phyloP scores from a whole-genome alignment of 2,797 vertebrate genomes.

The Sylvilagus floridanus region DNA sequence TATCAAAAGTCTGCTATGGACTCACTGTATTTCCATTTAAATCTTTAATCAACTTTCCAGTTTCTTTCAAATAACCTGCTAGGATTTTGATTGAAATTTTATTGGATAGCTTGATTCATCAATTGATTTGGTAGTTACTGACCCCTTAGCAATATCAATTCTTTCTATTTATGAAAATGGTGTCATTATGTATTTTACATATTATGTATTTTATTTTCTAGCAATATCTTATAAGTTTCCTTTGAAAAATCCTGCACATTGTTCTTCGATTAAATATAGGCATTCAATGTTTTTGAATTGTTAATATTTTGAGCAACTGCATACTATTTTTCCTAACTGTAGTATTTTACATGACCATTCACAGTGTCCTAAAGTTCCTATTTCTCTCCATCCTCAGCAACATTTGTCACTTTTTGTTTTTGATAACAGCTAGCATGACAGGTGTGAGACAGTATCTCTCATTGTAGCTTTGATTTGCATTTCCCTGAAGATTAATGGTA shows the following conservation, averaged over 20 bases:
- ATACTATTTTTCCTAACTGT: background rate
- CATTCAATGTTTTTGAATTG: background rate
- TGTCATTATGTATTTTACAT: background rate
- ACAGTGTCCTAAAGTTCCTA: background rate
- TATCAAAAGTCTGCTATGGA: background rate
- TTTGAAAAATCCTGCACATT: background rate
- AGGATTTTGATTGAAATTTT: background rate
- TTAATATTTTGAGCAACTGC: background rate
- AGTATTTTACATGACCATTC: background rate
- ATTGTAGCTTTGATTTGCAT: background rate
- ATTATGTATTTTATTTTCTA: background rate
- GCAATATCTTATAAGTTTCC: background rate
- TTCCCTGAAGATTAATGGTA: background rate
- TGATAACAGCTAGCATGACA: background rate
- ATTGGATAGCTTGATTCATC: background rate
- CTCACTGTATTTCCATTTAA: background rate
- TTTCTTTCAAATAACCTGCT: slow-evolving; percentile 23
- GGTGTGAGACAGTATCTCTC: background rate
- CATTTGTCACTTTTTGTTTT: background rate
- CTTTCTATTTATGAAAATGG: background rate
- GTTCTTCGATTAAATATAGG: background rate
- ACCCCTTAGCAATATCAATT: background rate
- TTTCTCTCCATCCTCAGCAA: background rate
- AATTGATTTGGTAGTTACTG: background rate
- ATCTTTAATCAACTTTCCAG: background rate